Conservation (phyloP, 2,888 invertebrate genomes). For the Cyaniris semiargus region DNA sequence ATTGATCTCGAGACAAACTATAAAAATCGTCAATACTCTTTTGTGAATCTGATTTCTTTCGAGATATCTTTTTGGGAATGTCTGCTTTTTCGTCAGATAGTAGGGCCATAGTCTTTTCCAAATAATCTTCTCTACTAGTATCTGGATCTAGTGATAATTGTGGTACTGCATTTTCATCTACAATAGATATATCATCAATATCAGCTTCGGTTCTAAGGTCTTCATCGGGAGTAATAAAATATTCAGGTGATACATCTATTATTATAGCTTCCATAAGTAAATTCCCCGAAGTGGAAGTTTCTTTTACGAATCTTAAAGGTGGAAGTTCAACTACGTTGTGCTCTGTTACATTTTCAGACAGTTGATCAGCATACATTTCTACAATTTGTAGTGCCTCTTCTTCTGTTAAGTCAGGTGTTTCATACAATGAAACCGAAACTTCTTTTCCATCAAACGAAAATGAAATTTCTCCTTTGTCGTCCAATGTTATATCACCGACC, state of each 20-base stretch:
- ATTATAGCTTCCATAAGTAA: constrained; percentile 94
- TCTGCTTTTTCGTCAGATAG: constrained; percentile 78
- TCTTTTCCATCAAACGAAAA: constrained; percentile 96
- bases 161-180: constrained; percentile 83
- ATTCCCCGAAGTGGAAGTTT: constrained; percentile 93
- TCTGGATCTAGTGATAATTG: constrained; percentile 76
- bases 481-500: constrained; percentile 87
- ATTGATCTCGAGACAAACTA: constrained; percentile 82
- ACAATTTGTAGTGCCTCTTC: constrained; percentile 95
- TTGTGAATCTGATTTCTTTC: constrained; percentile 84
- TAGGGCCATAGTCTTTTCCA: constrained; percentile 70
- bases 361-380: constrained; percentile 96
- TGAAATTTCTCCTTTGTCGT: constrained; percentile 92
- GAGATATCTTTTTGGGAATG: constrained; percentile 78
- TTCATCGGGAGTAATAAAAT: constrained; percentile 88
- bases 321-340: constrained; percentile 93
- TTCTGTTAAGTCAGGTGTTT: constrained; percentile 95
- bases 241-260: constrained; percentile 93
- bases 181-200: constrained; percentile 90
- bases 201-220: constrained; percentile 93
- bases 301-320: constrained; percentile 92
- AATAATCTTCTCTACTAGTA: constrained; percentile 77
- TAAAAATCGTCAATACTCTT: constrained; percentile 83
- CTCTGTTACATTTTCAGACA: constrained; percentile 92
- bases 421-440: constrained; percentile 93